A percentile compares a stretch with the other conserved stretches of the same genome.
These are phyloP conservation scores for Naja naja DNA, from an alignment of 2,113 vertebrate species.

Conservation along the genomic window DNA sequence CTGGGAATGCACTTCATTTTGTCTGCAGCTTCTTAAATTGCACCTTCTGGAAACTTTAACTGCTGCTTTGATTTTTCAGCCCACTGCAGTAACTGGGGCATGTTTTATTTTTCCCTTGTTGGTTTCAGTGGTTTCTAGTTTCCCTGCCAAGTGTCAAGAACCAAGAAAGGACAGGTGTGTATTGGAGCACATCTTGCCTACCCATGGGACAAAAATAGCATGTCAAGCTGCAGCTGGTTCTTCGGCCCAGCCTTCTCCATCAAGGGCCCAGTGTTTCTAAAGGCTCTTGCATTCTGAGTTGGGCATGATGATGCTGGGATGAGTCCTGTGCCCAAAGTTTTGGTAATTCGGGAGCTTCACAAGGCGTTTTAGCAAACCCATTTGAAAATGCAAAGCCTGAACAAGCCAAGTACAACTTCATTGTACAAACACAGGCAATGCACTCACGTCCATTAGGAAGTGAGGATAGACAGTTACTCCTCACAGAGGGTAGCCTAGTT, in stretches of 20 bases:
- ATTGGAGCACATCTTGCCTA: background rate
- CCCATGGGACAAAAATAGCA: background rate
- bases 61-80: background rate
- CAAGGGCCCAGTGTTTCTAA: background rate
- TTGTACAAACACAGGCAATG: background rate
- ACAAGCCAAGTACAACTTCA: background rate
- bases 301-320: background rate
- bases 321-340: background rate
- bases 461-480: background rate
- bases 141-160: background rate
- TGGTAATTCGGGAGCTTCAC: background rate
- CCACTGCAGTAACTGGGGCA: accelerated
- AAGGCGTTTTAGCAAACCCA: background rate
- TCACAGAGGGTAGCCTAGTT: background rate
- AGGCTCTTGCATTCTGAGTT: background rate
- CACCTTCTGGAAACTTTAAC: slow-evolving; percentile 11
- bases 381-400: background rate
- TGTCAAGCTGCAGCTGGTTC: background rate
- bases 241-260: background rate
- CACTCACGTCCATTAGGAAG: background rate
- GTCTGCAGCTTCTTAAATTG: slow-evolving; percentile 17
- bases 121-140: background rate
- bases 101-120: background rate
- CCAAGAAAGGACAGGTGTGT: background rate
- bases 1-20: background rate